A percentile compares a stretch with the other conserved stretches of the same genome.
These are phyloP conservation scores for Bicyclus anynana DNA, from an alignment of 1,140 invertebrate species.

Conservation along the genomic window DNA sequence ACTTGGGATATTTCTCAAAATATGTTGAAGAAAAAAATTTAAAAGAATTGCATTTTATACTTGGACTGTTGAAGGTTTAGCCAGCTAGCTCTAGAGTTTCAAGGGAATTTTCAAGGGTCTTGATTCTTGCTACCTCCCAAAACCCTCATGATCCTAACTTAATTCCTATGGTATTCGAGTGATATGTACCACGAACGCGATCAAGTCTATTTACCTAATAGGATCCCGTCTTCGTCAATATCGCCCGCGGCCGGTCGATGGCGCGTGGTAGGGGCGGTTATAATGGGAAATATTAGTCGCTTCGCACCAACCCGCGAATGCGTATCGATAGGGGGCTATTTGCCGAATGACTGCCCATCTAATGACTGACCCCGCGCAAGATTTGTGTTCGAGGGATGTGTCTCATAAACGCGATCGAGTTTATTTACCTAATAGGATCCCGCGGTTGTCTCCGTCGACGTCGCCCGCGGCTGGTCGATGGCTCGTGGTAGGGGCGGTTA, in stretches of 20 bases:
- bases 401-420: background rate
- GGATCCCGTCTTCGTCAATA: constrained; percentile 35
- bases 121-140: no score
- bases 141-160: no score
- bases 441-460: constrained; percentile 40
- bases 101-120: no score
- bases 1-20: no score
- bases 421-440: constrained; percentile 18
- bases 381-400: no score
- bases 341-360: no score
- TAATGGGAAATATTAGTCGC: constrained; percentile 57
- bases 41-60: no score
- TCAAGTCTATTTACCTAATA: constrained; percentile 17
- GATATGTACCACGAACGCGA: background rate
- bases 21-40: no score
- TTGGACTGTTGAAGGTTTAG: no score
- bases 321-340: constrained; percentile 56
- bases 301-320: constrained; percentile 35
- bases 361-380: no score
- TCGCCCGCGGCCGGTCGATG: constrained; percentile 30
- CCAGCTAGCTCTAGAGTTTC: no score
- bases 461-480: constrained; percentile 30
- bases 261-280: constrained; percentile 44
- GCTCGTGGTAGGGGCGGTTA: constrained; percentile 44
- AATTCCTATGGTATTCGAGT: no score